Conservation (phyloP, 2,888 invertebrate species). For the Choristoneura rosaceana region DNA sequence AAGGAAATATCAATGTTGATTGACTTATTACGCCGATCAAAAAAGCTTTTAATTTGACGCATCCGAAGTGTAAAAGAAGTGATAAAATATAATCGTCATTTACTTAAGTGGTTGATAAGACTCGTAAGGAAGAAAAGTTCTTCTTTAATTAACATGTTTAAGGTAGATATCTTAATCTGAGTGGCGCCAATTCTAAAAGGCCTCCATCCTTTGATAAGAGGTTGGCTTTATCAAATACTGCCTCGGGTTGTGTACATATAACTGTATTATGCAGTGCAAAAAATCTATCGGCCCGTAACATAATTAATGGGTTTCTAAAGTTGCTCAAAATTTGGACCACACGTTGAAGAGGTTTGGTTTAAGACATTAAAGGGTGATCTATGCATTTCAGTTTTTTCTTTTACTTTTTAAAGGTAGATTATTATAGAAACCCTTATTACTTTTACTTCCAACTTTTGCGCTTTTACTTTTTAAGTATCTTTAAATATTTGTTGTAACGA, state of each 20-base stretch:
- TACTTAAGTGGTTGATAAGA: constrained; percentile 75
- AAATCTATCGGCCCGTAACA: constrained; percentile 63
- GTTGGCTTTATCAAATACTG: constrained; percentile 73
- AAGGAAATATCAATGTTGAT: constrained; percentile 31
- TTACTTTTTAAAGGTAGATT: not conserved
- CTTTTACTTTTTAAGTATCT: too few relatives aligned
- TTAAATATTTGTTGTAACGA: not conserved
- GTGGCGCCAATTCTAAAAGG: constrained; percentile 81
- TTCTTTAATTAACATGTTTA: constrained; percentile 84
- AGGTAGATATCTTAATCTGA: constrained; percentile 81
- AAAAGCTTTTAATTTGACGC: constrained; percentile 65
- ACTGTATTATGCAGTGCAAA: constrained; percentile 71
- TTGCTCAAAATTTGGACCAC: constrained; percentile 68
- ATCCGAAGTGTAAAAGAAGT: constrained; percentile 74
- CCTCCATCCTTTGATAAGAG: constrained; percentile 75
- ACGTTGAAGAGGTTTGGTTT: constrained; percentile 45
- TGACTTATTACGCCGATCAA: constrained; percentile 39
- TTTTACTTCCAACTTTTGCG: too few relatives aligned
- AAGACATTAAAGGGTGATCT: constrained; percentile 2
- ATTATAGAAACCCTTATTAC: too few relatives aligned
- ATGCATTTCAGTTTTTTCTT: not conserved
- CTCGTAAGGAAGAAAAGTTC: constrained; percentile 67
- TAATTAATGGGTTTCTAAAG: constrained; percentile 65
- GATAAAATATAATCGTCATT: constrained; percentile 64
- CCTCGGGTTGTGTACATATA: constrained; percentile 66